Evolutionary conservation across 2,113 vertebrate species (phyloP), one percentile per base, ranked within the genome.

Genomic region (Heteronetta atricapilla): DNA sequence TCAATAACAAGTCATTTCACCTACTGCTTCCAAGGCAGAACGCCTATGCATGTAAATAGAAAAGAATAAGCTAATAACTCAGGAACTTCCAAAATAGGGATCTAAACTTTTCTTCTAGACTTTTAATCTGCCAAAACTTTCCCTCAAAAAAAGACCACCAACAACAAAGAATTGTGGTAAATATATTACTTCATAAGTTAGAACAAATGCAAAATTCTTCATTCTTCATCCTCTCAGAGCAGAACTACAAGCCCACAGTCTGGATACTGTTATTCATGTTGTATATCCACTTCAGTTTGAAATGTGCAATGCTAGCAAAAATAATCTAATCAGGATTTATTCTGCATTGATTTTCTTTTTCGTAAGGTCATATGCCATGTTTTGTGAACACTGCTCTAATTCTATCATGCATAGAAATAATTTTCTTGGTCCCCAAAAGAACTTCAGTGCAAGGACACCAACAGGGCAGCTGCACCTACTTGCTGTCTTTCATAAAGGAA

Each of bases 331-430:
- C 88, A 68, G 29, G 29, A 62, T 74, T 90, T 79, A 72, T 75
- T 80, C 58, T 73, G 20, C 67, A 91, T 75, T 72, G 94, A 88
- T 91, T 94, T 96, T 73, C 55, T 87, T 82, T 75, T 85, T 40
- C 50, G 25, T 79, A 88, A 89, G 60, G 77, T 79, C 62, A 81
- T 48, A 25, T 89, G 79, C 20, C 85, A 55, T n/a, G 56, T 86
- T 75, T 80, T 76, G 60, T 75, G 79, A 90, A 79, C 62, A 69
- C 63, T 84, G 77, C 92, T 88, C 82, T 94, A 90, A 91, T 86
- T 74, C 18, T 42, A 62, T 75, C 86, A 56, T 8, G 29, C 67
- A 53, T 53, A 76, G 38, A 77, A 21, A 50, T 34, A 18, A 86
- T 67, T 66, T 73, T 59, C 26, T 59, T 31, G 2, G 28, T 46